Percentiles rank a stretch among this genome's conserved stretches.
phyloP scores from a whole-genome alignment of 35 echinoderm and acorn worm genomes.

The Diadema setosum region DNA sequence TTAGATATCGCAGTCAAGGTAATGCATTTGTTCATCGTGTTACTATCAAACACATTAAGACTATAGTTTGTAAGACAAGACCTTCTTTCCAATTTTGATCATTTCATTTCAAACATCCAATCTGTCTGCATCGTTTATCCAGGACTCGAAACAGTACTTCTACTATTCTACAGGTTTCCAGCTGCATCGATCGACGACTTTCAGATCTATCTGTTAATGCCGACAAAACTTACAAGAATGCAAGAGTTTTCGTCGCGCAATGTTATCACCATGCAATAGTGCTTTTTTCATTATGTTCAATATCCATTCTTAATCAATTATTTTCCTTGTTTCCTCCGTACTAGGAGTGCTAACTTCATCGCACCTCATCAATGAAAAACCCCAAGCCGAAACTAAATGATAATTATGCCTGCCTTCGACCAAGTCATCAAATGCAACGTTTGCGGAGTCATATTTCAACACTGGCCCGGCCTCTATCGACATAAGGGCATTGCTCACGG shows the following conservation, averaged over 20 bases:
- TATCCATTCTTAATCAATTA: not conserved
- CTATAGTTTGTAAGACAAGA: no score
- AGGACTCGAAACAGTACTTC: not conserved
- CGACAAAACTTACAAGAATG: not conserved
- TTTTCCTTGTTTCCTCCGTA: not conserved
- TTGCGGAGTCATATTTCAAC: not conserved
- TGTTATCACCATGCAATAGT: not conserved
- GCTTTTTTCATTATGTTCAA: not conserved
- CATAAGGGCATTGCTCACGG: not conserved
- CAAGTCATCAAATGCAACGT: not conserved
- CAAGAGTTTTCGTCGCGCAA: not conserved
- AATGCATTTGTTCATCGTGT: no score
- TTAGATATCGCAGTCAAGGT: no score
- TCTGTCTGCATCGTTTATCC: not conserved
- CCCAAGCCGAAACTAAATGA: no score
- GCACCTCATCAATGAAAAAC: no score
- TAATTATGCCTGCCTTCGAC: not conserved
- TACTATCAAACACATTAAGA: no score
- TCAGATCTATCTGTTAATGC: not conserved
- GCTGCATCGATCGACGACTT: not conserved
- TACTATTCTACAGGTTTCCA: not conserved
- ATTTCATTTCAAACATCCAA: not conserved
- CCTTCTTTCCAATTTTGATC: not conserved
- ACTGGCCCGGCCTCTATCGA: not conserved
- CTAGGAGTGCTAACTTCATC: not conserved